phyloP scores from a whole-genome alignment of 1,140 invertebrate genomes.

The Gerris buenoi region DNA sequence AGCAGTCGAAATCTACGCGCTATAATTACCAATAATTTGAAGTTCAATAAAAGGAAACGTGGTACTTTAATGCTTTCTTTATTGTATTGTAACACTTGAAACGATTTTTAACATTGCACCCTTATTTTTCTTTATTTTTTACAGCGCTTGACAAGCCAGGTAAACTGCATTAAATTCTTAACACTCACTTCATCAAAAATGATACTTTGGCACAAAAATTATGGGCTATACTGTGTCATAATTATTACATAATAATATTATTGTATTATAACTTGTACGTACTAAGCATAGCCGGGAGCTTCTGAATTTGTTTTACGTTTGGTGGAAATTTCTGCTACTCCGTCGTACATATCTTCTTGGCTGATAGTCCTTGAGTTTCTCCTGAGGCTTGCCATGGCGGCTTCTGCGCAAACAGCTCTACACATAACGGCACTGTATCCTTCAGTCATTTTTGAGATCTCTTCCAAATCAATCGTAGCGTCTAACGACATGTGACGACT shows the following conservation, averaged over 20 bases:
- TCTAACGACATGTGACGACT: constrained; percentile 59
- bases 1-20: too few relatives aligned
- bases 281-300: background rate
- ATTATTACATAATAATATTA: background rate
- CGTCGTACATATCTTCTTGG: constrained; percentile 66
- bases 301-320: background rate
- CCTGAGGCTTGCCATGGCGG: constrained; percentile 58
- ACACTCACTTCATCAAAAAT: background rate
- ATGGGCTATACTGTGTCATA: background rate
- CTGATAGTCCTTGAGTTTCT: constrained; percentile 43
- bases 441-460: constrained; percentile 53
- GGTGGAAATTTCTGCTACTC: constrained; percentile 27
- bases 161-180: background rate
- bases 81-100: too few relatives aligned
- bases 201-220: background rate
- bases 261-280: background rate
- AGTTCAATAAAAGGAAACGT: too few relatives aligned
- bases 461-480: constrained; percentile 54
- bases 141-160: background rate
- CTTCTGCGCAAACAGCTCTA: constrained; percentile 61
- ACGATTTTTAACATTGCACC: too few relatives aligned
- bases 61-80: too few relatives aligned
- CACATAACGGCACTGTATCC: constrained; percentile 65
- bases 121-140: too few relatives aligned
- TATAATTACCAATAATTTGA: too few relatives aligned